Conservation (phyloP, 1,140 invertebrate species). For the Drosophila funebris region DNA sequence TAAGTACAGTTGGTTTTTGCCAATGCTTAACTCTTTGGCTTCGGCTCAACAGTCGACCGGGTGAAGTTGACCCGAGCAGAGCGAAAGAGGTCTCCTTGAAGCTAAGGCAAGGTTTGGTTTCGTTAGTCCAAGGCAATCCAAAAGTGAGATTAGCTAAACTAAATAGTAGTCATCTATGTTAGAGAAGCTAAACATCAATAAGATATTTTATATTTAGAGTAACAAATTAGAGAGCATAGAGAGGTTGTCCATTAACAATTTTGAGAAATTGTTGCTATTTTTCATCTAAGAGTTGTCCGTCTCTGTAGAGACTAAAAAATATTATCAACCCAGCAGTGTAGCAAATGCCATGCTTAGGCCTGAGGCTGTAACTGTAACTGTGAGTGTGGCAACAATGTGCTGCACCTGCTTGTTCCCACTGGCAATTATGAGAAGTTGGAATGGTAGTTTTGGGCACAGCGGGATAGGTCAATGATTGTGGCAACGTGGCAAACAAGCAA, state of each 20-base stretch:
- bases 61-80: not conserved
- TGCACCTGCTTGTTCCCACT: not conserved
- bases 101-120: not conserved
- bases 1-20: conserved; percentile 2
- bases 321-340: no score
- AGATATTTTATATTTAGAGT: no score
- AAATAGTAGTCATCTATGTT: no score
- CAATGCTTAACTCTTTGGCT: not conserved
- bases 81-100: not conserved
- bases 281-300: no score
- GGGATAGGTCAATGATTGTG: conserved; percentile 45
- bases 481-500: conserved; percentile 39
- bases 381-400: no score
- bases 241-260: no score
- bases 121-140: not conserved
- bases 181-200: no score
- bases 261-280: no score
- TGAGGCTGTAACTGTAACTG: no score
- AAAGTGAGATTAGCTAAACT: not conserved
- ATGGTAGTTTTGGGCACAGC: not conserved
- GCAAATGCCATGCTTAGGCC: no score
- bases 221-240: no score
- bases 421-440: not conserved
- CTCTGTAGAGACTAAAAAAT: no score
- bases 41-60: not conserved